Conservation (phyloP, 2,888 invertebrate species). For the Lycaena phlaeas region DNA sequence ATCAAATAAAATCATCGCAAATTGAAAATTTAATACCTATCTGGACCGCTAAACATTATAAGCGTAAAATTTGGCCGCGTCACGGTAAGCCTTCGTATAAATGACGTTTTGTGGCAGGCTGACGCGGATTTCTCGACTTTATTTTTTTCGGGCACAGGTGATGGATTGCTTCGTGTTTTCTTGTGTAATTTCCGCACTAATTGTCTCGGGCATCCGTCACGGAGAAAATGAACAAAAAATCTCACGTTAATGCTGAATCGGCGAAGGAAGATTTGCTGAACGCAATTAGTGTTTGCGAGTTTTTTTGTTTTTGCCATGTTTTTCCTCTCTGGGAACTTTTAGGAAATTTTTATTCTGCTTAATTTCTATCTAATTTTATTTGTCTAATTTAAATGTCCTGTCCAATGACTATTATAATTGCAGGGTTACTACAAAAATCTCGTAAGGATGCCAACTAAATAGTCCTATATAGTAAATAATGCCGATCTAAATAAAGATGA, state of each 20-base stretch:
- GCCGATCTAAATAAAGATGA: no score
- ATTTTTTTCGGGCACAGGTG: slow-evolving; percentile 62
- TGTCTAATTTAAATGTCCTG: no score
- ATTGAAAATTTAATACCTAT: slow-evolving; percentile 12
- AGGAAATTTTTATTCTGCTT: no score
- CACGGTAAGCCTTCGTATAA: slow-evolving; percentile 34
- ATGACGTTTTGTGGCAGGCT: slow-evolving; percentile 40
- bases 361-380: no score
- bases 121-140: slow-evolving; percentile 59
- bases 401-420: no score
- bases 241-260: slow-evolving; percentile 18
- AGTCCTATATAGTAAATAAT: no score
- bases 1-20: slow-evolving; percentile 10
- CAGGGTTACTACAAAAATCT: no score
- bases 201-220: slow-evolving; percentile 65
- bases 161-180: slow-evolving; percentile 65
- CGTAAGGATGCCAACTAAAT: no score
- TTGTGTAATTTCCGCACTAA: slow-evolving; percentile 70
- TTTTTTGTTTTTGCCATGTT: slow-evolving; percentile 1
- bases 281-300: slow-evolving; percentile 1
- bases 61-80: slow-evolving; percentile 29
- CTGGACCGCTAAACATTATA: slow-evolving; percentile 14
- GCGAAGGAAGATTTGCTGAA: slow-evolving; percentile 7
- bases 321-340: no score
- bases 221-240: slow-evolving; percentile 47